Conservation (phyloP, 2,113 vertebrate genomes). For the Promerops cafer region DNA sequence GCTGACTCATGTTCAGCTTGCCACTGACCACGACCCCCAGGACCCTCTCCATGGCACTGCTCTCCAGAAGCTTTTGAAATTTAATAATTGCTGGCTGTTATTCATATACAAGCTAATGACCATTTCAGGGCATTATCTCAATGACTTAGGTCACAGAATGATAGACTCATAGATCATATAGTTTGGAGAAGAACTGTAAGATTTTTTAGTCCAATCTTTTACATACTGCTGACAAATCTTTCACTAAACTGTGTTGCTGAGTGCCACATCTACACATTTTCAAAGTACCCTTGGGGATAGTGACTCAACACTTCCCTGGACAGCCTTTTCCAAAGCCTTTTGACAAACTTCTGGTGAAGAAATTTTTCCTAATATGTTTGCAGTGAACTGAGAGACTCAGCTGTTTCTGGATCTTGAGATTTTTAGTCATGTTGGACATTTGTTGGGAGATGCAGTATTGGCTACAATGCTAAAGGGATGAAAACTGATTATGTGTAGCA, state of each 20-base stretch:
- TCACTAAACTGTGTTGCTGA: neutral
- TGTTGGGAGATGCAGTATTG: neutral
- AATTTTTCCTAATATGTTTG: neutral
- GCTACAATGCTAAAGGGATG: neutral
- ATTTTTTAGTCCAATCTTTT: neutral
- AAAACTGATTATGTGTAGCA: neutral
- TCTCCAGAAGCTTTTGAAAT: neutral
- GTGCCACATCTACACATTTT: neutral
- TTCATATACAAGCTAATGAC: neutral
- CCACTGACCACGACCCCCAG: accelerated
- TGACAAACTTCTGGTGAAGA: neutral
- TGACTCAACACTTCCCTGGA: neutral
- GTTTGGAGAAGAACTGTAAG: neutral
- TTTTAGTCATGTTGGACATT: neutral
- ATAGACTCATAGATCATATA: neutral
- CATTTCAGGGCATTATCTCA: neutral
- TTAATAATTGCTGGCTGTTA: neutral
- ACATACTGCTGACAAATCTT: neutral
- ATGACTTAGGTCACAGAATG: neutral
- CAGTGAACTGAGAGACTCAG: neutral
- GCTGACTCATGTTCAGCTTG: accelerated
- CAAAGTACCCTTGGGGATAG: neutral
- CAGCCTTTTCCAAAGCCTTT: neutral
- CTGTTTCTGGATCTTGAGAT: neutral
- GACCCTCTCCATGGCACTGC: neutral